Evolutionary conservation across 2,797 vertebrate species (phyloP), one percentile per base, ranked within the genome.

Genomic region (Chiloscyllium punctatum): DNA sequence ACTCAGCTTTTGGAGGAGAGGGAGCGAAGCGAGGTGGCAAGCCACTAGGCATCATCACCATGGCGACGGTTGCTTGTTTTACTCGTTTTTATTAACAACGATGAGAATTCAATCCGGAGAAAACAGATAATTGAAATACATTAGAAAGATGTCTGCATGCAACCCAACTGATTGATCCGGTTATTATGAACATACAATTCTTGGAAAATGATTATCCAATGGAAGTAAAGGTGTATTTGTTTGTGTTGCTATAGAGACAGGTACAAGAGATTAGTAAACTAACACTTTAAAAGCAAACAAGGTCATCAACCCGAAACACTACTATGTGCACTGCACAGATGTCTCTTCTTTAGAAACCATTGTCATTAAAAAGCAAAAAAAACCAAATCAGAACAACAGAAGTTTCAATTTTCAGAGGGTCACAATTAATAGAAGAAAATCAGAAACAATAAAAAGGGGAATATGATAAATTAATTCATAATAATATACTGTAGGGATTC

Each of bases 1-100:
- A 71, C 53, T 95, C 95, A 16, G 71, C 94, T 84, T 95, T 48
- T 74, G 82, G 77, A 37, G 96, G 72, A 53, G 96, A 94, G 7
- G 62, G 96, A 0, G 8, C 68, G 96, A 96, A 92, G 5, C 71
- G 95, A 53, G 95, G 21, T 11, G 23, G 68, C 23, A 71, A 48
- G 5, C 23, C 9, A 30, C 8, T 48, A 4, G 72, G 4, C 68
- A 30, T 6, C 92, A 74, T 94, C 23, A 23, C 37, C 37, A 91
- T 4, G 48, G 87, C 6, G 51, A 62, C 51, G 3, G 3, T 25
- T 62, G 51, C 74, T 79, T 16, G 37, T 18, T 82, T 42, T 42
- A 4, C 37, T 42, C 7, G 30, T 9, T 77, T 77, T 77, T 84
- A 37, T 84, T 42, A 84, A 18, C 82, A 21, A 23, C 8, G 37